Conservation (phyloP, 2,113 vertebrate species). For the Aldabrachelys gigantea region DNA sequence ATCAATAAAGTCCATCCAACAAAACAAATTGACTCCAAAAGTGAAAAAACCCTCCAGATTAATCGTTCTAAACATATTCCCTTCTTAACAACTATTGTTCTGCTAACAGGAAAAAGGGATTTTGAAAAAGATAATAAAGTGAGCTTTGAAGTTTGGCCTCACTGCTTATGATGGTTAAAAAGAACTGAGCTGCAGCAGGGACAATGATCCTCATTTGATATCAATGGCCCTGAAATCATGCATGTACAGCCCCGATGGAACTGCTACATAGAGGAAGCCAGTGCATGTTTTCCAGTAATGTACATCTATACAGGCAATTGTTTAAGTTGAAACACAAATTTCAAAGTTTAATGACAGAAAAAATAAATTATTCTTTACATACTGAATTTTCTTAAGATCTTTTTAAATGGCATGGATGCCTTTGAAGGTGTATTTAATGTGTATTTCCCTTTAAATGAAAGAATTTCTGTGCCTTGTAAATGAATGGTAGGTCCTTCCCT, state of each 20-base stretch:
- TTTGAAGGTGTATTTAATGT: not conserved
- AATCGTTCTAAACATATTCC: not conserved
- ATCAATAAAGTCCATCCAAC: not conserved
- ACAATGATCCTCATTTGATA: not conserved
- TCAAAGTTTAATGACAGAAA: not conserved
- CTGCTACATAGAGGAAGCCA: not conserved
- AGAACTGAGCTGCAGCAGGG: not conserved
- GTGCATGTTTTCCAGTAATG: not conserved
- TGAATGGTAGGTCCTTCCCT: not conserved
- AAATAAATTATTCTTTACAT: not conserved
- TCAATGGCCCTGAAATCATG: too few relatives aligned
- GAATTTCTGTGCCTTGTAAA: not conserved
- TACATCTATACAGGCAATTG: not conserved
- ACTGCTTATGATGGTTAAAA: not conserved
- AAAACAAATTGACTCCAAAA: not conserved
- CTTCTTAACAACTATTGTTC: not conserved
- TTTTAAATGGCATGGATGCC: not conserved
- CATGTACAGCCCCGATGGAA: fast-evolving
- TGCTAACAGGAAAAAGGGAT: not conserved
- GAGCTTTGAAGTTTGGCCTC: not conserved
- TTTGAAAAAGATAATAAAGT: not conserved
- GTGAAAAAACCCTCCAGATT: not conserved
- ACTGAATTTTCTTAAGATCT: not conserved
- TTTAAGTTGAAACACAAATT: not conserved
- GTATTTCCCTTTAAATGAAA: slow-evolving; percentile 1